phyloP scores from a whole-genome alignment of 2,113 vertebrate genomes.

The Poecilia latipinna region DNA sequence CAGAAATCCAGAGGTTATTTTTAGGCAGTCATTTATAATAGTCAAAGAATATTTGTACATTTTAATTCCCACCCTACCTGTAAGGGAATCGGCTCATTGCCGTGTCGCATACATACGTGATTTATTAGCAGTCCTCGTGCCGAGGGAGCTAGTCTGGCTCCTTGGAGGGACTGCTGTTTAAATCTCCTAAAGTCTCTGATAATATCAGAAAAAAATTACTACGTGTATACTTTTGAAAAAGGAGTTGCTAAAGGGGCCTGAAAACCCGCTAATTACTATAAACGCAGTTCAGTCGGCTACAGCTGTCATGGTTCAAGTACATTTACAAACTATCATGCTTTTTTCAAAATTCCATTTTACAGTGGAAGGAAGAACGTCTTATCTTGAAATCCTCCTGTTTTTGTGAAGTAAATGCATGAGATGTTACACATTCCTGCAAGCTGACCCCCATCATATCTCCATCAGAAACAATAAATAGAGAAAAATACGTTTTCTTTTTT shows the following conservation, averaged over 20 bases:
- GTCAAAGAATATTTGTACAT: neutral
- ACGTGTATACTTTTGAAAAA: neutral
- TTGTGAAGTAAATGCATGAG: neutral
- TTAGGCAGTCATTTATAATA: neutral
- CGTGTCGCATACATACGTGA: neutral
- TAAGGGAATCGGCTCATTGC: neutral
- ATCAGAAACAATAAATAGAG: neutral
- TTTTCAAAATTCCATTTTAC: neutral
- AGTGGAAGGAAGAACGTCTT: neutral
- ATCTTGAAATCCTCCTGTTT: neutral
- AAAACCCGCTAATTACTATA: too few species aligned
- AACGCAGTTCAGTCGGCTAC: too few species aligned
- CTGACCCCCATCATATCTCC: too few species aligned
- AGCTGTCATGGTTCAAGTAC: too few species aligned
- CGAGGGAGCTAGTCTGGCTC: neutral
- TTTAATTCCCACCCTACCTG: neutral
- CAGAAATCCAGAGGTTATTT: neutral
- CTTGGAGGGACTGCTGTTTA: neutral
- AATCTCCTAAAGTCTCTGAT: neutral
- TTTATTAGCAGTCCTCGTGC: neutral
- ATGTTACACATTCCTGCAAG: neutral
- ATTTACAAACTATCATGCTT: too few species aligned
- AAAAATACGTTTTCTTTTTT: neutral
- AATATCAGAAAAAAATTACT: neutral
- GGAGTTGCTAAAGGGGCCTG: too few species aligned